Evolutionary conservation across 1,140 invertebrate genomes (phyloP).

Genomic region (Cyrtorhinus lividipennis): DNA sequence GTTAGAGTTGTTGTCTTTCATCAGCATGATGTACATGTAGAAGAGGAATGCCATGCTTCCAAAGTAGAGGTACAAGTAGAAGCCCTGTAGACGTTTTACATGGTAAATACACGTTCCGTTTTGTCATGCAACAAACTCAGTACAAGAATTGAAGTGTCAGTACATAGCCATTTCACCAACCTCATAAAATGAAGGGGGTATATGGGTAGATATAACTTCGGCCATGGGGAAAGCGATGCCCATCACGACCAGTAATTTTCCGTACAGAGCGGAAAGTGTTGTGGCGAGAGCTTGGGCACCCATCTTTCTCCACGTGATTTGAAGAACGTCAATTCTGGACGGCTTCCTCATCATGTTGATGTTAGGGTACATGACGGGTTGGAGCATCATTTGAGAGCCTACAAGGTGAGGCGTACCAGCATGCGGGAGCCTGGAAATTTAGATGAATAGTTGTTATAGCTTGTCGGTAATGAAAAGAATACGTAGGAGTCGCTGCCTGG

Average conservation of each 20-base stretch:
- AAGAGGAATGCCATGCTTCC: conserved; percentile 77
- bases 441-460: too few species aligned
- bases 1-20: conserved; percentile 39
- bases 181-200: conserved; percentile 79
- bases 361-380: conserved; percentile 22
- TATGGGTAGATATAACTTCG: conserved; percentile 80
- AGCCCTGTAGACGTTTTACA: conserved; percentile 40
- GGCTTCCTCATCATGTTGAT: conserved; percentile 29
- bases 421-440: conserved; percentile 22
- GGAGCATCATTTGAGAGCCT: conserved; percentile 20
- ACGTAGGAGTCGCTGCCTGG: too few species aligned
- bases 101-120: too few species aligned
- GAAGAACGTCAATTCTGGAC: conserved; percentile 33
- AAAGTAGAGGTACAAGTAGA: conserved; percentile 79
- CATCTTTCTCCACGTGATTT: conserved; percentile 34
- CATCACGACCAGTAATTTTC: conserved; percentile 86
- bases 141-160: too few species aligned
- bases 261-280: conserved; percentile 79
- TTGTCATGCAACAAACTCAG: too few species aligned
- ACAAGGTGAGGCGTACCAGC: conserved; percentile 6
- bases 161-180: too few species aligned
- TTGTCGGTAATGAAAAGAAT: too few species aligned
- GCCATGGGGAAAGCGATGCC: conserved; percentile 87
- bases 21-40: conserved; percentile 67
- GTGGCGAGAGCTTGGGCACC: conserved; percentile 60